These are phyloP conservation scores for Drosophila hawaiiensis DNA, from an alignment of 2,888 invertebrate species.

Conservation along the genomic window DNA sequence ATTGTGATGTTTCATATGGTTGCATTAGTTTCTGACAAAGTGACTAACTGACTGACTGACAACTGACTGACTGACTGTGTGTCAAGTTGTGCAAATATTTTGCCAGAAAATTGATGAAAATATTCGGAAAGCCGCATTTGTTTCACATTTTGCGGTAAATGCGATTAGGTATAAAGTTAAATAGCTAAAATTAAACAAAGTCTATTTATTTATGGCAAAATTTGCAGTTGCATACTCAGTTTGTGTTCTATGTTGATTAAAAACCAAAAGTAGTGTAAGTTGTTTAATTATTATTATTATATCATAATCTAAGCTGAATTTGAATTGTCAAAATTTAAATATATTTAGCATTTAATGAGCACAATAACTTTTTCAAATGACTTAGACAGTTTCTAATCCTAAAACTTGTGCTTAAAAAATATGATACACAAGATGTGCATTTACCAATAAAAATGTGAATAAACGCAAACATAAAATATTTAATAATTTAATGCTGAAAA, in stretches of 20 bases:
- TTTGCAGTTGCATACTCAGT: background rate
- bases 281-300: background rate
- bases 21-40: constrained; percentile 52
- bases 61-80: constrained; percentile 10
- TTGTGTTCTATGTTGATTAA: background rate
- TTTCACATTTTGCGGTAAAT: constrained; percentile 2
- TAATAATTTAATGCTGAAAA: background rate
- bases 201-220: background rate
- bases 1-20: constrained; percentile 58
- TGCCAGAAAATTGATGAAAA: constrained; percentile 35
- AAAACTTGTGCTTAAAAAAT: background rate
- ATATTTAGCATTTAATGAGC: background rate
- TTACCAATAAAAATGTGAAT: background rate
- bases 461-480: background rate
- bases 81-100: constrained; percentile 53
- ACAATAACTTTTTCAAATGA: too few species aligned
- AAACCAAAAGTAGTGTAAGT: background rate
- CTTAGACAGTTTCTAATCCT: background rate
- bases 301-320: background rate
- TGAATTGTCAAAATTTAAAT: background rate
- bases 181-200: background rate
- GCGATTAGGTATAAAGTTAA: constrained; percentile 20
- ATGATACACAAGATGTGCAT: background rate
- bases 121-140: constrained; percentile 15
- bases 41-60: constrained; percentile 4